Conservation (phyloP, 1,140 invertebrate genomes). For the Macrocentrus cingulum region DNA sequence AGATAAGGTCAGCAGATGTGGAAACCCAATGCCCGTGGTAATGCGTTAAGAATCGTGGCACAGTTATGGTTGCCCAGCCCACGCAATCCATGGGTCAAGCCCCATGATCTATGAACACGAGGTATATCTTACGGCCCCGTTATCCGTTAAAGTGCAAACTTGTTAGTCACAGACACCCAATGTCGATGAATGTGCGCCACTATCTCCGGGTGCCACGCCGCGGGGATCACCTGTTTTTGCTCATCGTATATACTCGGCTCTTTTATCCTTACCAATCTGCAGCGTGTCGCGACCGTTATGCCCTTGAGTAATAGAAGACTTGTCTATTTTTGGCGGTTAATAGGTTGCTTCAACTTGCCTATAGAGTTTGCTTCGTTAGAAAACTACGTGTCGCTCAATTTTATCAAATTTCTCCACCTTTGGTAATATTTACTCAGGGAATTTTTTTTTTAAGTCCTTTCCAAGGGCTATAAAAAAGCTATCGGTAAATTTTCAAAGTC, state of each 20-base stretch:
- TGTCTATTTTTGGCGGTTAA: conserved; percentile 1
- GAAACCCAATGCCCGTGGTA: conserved; percentile 44
- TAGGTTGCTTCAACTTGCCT: not conserved
- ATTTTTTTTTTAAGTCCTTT: too few species aligned
- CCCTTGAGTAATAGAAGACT: conserved; percentile 41
- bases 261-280: conserved; percentile 26
- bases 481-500: too few species aligned
- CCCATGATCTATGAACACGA: conserved; percentile 51
- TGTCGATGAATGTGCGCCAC: conserved; percentile 37
- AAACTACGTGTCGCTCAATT: too few species aligned
- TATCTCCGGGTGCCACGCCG: conserved; percentile 20
- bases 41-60: conserved; percentile 25
- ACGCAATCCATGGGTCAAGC: conserved; percentile 51
- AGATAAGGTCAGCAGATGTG: conserved; percentile 26
- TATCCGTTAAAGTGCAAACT: conserved; percentile 58
- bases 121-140: conserved; percentile 51
- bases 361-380: too few species aligned
- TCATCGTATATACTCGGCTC: not conserved
- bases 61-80: conserved; percentile 47
- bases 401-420: too few species aligned
- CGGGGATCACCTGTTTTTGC: not conserved
- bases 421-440: too few species aligned
- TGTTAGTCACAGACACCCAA: conserved; percentile 51
- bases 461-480: too few species aligned
- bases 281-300: conserved; percentile 45